Conservation (phyloP, 2,888 invertebrate genomes). For the Unio delphinus region DNA sequence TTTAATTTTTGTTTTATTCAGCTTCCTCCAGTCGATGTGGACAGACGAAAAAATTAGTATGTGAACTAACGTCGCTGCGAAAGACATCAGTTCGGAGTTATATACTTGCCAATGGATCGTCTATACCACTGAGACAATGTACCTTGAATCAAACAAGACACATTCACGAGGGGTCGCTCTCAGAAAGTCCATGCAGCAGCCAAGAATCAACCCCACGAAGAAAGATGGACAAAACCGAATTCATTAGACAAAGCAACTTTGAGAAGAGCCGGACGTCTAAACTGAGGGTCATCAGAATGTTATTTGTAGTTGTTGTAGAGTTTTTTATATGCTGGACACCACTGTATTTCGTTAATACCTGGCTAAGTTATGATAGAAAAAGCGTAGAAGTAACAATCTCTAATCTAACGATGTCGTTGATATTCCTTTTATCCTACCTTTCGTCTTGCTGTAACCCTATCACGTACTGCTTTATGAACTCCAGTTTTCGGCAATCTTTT, state of each 20-base stretch:
- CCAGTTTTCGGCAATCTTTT: conserved; percentile 87
- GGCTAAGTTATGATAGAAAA: conserved; percentile 82
- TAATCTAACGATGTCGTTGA: conserved; percentile 75
- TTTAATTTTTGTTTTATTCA: no score
- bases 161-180: neutral
- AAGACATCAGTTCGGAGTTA: no score
- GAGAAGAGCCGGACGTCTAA: conserved; percentile 78
- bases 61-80: no score
- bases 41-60: no score
- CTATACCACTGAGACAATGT: no score
- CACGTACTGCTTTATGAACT: conserved; percentile 93
- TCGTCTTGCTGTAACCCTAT: conserved; percentile 91
- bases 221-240: conserved; percentile 19
- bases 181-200: conserved; percentile 19
- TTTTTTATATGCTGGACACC: conserved; percentile 95
- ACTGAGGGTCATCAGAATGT: conserved; percentile 78
- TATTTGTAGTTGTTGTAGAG: conserved; percentile 89
- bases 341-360: conserved; percentile 84
- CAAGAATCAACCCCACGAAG: conserved; percentile 26
- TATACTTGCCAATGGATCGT: no score
- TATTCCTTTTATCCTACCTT: conserved; percentile 86
- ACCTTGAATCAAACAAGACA: conserved; percentile 2
- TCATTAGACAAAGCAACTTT: conserved; percentile 46
- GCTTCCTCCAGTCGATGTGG: no score
- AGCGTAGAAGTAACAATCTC: conserved; percentile 72